phyloP scores from a whole-genome alignment of 2,797 vertebrate species.

The Cirrhinus molitorella region DNA sequence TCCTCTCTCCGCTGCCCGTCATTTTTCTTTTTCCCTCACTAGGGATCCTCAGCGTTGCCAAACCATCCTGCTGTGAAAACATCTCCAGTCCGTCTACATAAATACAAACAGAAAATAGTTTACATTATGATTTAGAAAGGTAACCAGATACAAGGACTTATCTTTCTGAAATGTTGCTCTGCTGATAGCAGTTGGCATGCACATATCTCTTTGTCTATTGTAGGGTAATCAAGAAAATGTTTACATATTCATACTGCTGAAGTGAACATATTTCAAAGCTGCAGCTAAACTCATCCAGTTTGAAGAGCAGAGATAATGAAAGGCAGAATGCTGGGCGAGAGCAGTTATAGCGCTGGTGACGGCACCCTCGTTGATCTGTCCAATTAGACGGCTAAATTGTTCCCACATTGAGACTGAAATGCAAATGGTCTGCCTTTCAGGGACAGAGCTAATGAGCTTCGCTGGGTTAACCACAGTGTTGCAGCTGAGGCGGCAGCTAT shows the following conservation, averaged over 20 bases:
- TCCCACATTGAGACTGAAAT: conserved; percentile 91
- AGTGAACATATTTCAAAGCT: conserved; percentile 36
- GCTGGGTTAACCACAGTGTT: conserved; percentile 49
- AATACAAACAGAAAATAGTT: conserved; percentile 58
- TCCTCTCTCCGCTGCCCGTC: conserved; percentile 29
- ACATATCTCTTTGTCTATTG: conserved; percentile 42
- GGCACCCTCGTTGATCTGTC: conserved; percentile 86
- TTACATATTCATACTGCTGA: conserved; percentile 37
- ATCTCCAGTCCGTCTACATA: conserved; percentile 44
- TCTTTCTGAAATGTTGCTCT: conserved; percentile 45
- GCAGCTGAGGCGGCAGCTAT: conserved; percentile 49
- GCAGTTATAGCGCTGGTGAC: conserved; percentile 85
- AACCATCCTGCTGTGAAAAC: conserved; percentile 46
- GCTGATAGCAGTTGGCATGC: conserved; percentile 40
- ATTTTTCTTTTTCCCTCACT: conserved; percentile 45
- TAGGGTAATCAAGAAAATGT: conserved; percentile 47
- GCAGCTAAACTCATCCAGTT: conserved; percentile 21
- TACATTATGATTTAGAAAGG: conserved; percentile 54
- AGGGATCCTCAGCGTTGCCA: conserved; percentile 31
- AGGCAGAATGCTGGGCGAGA: conserved; percentile 22
- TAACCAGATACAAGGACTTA: conserved; percentile 54
- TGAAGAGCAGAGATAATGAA: conserved; percentile 31
- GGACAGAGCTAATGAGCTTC: conserved; percentile 78
- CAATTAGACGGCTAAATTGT: conserved; percentile 89
- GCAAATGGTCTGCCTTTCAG: conserved; percentile 83